Percentiles rank a stretch among this genome's conserved stretches.
Conservation (phyloP, 2,888 invertebrate species). For the Clunio marinus region DNA sequence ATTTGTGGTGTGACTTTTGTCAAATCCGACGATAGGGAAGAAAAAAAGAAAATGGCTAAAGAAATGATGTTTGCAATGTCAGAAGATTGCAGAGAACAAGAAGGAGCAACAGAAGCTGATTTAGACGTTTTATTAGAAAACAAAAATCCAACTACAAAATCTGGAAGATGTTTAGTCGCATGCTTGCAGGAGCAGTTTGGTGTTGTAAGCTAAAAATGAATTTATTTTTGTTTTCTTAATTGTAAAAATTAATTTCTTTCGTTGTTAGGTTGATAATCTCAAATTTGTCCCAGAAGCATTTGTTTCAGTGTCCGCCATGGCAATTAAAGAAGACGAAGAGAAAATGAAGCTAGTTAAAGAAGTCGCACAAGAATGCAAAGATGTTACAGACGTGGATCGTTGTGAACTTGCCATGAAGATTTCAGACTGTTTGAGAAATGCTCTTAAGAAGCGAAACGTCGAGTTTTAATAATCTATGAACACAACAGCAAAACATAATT, state of each 20-base stretch:
- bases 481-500: too few relatives aligned
- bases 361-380: not conserved
- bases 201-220: conserved; percentile 21
- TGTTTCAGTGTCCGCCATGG: too few relatives aligned
- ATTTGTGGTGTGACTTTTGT: too few relatives aligned
- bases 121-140: not conserved
- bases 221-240: too few relatives aligned
- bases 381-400: not conserved
- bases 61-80: conserved; percentile 1
- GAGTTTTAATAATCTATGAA: too few relatives aligned
- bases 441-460: not conserved
- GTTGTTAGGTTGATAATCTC: too few relatives aligned
- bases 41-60: too few relatives aligned
- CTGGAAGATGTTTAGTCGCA: not conserved
- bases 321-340: not conserved
- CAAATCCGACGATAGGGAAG: too few relatives aligned
- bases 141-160: not conserved
- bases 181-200: conserved; percentile 38
- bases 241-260: too few relatives aligned
- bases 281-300: too few relatives aligned
- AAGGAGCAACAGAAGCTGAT: conserved; percentile 16
- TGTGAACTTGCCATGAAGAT: not conserved
- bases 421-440: not conserved
- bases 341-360: not conserved
- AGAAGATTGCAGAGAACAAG: conserved; percentile 34